phyloP scores from a whole-genome alignment of 2,888 invertebrate species.

The Ophion ellenae region DNA sequence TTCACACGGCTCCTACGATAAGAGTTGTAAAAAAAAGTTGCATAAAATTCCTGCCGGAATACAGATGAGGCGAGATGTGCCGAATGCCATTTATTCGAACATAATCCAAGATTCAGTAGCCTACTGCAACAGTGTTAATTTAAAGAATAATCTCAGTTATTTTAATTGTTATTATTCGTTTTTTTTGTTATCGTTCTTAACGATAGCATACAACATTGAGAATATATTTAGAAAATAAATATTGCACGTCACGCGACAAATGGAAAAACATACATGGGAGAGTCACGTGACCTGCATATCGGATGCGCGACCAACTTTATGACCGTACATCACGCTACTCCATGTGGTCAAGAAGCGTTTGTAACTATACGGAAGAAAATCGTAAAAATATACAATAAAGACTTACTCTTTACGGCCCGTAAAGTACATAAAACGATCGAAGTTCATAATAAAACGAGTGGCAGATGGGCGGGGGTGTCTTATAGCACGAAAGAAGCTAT shows the following conservation, averaged over 20 bases:
- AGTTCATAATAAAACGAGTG: conserved; percentile 8
- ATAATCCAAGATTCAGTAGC: too few relatives aligned
- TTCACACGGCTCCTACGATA: conserved; percentile 6
- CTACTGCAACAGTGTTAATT: too few relatives aligned
- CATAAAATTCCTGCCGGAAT: background rate
- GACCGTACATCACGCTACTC: background rate
- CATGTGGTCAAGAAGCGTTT: conserved; percentile 16
- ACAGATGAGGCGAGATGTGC: too few relatives aligned
- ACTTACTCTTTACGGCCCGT: background rate
- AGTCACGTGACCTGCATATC: background rate
- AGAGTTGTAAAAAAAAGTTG: conserved; percentile 4
- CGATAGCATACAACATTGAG: too few relatives aligned
- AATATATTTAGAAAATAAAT: too few relatives aligned
- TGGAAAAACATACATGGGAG: background rate
- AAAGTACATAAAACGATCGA: conserved; percentile 9
- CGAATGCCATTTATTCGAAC: too few relatives aligned
- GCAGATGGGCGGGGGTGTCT: background rate
- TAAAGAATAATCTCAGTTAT: too few relatives aligned
- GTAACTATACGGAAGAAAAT: background rate
- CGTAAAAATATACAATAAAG: background rate
- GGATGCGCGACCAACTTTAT: background rate
- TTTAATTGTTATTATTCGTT: too few relatives aligned
- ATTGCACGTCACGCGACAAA: background rate
- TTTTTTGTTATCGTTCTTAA: too few relatives aligned
- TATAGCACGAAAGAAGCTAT: conserved; percentile 6